phyloP scores from a whole-genome alignment of 2,797 vertebrate genomes.

The Spea hammondii region DNA sequence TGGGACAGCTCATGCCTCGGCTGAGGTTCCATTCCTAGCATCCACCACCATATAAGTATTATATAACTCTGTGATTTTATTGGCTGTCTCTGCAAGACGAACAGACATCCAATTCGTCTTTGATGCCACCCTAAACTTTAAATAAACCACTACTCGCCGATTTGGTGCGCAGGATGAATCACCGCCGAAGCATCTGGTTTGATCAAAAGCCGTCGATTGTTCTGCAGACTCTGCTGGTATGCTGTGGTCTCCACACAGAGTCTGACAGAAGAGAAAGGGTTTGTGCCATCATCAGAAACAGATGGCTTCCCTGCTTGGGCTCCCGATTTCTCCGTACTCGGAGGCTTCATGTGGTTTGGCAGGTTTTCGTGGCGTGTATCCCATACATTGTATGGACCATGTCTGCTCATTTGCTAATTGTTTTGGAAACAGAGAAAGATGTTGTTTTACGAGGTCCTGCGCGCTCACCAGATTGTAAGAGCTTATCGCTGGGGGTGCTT shows the following conservation, averaged over 20 bases:
- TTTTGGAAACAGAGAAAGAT: conserved; percentile 20
- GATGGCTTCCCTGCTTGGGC: conserved; percentile 13
- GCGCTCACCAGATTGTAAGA: background rate
- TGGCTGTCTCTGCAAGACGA: background rate
- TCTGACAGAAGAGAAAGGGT: conserved; percentile 26
- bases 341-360: conserved; percentile 22
- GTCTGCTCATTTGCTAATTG: conserved; percentile 32
- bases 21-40: too few relatives aligned
- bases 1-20: too few relatives aligned
- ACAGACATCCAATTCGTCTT: background rate
- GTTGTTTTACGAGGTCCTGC: background rate
- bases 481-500: background rate
- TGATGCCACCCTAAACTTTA: conserved; percentile 22
- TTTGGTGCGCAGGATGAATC: conserved; percentile 27
- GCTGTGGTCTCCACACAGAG: conserved; percentile 32
- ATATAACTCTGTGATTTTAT: background rate
- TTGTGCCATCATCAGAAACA: conserved; percentile 51
- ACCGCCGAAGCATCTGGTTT: conserved; percentile 9
- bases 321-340: conserved; percentile 26
- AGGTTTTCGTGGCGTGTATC: conserved; percentile 26
- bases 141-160: background rate
- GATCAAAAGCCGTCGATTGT: conserved; percentile 24
- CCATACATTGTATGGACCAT: background rate
- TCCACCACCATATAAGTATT: too few relatives aligned
- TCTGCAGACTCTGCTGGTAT: conserved; percentile 19